Conservation (phyloP, 1,140 invertebrate species). For the Drosophila lacertosa region DNA sequence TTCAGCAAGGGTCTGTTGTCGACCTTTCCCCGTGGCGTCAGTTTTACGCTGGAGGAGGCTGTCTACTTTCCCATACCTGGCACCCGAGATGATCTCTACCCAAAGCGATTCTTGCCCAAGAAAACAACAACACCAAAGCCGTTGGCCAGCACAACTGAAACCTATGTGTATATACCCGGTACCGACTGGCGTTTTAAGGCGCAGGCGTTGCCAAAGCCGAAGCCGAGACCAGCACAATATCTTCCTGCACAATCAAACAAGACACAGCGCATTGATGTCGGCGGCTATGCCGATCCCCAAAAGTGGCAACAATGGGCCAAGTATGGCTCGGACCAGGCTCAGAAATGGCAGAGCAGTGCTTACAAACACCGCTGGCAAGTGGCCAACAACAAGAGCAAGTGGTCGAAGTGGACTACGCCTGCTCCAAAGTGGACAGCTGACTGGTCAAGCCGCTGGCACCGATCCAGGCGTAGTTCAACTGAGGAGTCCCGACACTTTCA, state of each 20-base stretch:
- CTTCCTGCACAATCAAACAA: conserved; percentile 34
- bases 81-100: conserved; percentile 59
- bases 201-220: conserved; percentile 61
- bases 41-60: conserved; percentile 67
- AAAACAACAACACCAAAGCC: conserved; percentile 59
- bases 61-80: conserved; percentile 69
- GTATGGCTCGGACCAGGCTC: conserved; percentile 16
- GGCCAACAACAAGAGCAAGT: conserved; percentile 25
- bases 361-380: neutral
- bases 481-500: conserved; percentile 40
- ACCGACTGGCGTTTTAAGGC: conserved; percentile 73
- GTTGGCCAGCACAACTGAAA: conserved; percentile 27
- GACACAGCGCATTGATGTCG: conserved; percentile 63
- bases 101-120: conserved; percentile 60
- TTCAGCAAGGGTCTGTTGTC: conserved; percentile 61
- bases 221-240: conserved; percentile 19
- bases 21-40: conserved; percentile 59
- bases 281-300: conserved; percentile 38
- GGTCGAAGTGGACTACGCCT: conserved; percentile 49
- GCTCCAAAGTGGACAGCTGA: conserved; percentile 40
- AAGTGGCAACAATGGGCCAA: conserved; percentile 62
- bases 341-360: conserved; percentile 36
- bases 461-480: neutral
- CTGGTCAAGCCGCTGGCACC: conserved; percentile 17
- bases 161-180: conserved; percentile 65